These are phyloP conservation scores for Saccostrea glomerata DNA, from an alignment of 1,140 invertebrate species.

Conservation along the genomic window DNA sequence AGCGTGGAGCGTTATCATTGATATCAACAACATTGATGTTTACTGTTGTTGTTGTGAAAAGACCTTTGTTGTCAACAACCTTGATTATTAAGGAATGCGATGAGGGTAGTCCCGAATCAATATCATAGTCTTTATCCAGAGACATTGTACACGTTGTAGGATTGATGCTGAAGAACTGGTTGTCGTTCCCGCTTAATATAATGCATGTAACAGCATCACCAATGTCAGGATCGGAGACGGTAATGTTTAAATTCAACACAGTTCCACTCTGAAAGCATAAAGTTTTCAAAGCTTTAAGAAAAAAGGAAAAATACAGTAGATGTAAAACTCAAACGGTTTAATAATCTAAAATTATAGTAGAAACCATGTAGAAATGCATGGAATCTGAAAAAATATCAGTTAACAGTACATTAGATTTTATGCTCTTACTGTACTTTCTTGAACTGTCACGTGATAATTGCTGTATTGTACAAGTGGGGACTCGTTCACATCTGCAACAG, in stretches of 20 bases:
- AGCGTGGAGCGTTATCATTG: background rate
- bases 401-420: too few relatives aligned
- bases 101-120: background rate
- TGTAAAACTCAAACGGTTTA: too few relatives aligned
- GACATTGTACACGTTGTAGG: background rate
- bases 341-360: too few relatives aligned
- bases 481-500: background rate
- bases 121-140: background rate
- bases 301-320: too few relatives aligned
- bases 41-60: background rate
- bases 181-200: background rate
- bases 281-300: too few relatives aligned
- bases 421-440: background rate
- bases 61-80: background rate
- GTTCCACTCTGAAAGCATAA: background rate
- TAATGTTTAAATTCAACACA: background rate
- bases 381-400: too few relatives aligned
- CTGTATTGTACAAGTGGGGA: background rate
- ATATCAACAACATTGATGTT: background rate
- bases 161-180: background rate
- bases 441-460: background rate
- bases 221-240: background rate
- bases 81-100: background rate
- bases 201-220: background rate
- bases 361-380: too few relatives aligned